Evolutionary conservation across 2,888 invertebrate species (phyloP), one percentile per base, ranked within the genome.

Genomic region (Tupiocoris notatus): DNA sequence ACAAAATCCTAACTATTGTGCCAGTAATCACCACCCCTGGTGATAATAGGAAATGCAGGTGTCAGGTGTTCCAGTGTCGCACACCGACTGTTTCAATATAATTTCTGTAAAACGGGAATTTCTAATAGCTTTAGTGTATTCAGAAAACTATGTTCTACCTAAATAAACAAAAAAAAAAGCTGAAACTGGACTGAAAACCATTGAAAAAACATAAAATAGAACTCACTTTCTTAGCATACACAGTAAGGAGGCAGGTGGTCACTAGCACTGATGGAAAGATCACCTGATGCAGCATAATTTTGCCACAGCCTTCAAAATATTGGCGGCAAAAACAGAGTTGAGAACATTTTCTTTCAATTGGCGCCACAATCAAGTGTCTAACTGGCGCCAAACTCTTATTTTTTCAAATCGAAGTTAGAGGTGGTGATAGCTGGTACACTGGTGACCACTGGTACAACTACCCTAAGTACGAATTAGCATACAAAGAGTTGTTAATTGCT

Each of bases 401-500:
- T 65, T 65, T 65, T 65, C 25, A 23, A 6, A 65, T 65, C 1
- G 65, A 65, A 65, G 65, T 23, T 25, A 25, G 24, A 22, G 25
- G 2, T 23, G 24, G 24, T 18, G 39, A 65, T 23, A 21, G 22
- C 24, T 64, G 64, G 12, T n/a, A 25, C 17, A 23, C 2, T 65
- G 65, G 24, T 39, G 39, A 65, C 23, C 24, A 65, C 39, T 65
- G 65, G 3, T 65, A 2, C 1, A 1, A 17, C 12, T 65, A 65
- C 24, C 25, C 65, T 65, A 67, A 75, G 75, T 65, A 18, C 7
- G 59, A 75, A 75, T 75, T 75, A 66, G 65, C 75, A 75, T 75
- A 75, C 75, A 75, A 75, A 75, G 75, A 65, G 75, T 66, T 75
- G 75, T 66, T 75, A 75, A 75, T 75, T 75, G 75, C 75, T 65